Percentiles rank a stretch among this genome's conserved stretches.
Conservation (phyloP, 2,797 vertebrate genomes). For the Coregonus ussuriensis region DNA sequence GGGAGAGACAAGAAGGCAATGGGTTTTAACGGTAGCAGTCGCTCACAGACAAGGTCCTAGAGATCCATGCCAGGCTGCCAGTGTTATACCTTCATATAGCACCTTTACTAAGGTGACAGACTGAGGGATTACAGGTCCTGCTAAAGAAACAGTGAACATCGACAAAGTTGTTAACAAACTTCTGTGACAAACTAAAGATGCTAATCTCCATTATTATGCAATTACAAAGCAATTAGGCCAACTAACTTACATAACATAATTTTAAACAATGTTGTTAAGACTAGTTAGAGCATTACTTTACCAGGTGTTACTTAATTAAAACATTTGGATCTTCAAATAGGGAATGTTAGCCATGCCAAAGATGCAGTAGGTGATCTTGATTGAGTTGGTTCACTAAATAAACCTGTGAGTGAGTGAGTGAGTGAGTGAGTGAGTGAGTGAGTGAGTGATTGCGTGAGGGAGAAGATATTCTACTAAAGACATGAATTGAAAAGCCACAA, state of each 20-base stretch:
- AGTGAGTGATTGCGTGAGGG: no score
- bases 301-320: no score
- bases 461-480: neutral
- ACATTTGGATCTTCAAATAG: no score
- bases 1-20: conserved; percentile 45
- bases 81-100: neutral
- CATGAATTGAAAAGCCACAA: neutral
- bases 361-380: no score
- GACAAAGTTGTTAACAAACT: no score
- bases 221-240: neutral
- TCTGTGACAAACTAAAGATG: neutral
- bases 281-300: no score
- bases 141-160: neutral
- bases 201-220: neutral
- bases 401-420: neutral
- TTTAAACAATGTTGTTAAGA: no score
- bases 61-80: neutral
- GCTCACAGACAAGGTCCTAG: neutral
- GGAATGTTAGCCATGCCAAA: no score
- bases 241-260: no score
- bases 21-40: conserved; percentile 5
- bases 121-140: neutral
- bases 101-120: neutral
- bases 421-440: no score
- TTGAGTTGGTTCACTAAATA: no score